Conservation (phyloP, 2,113 vertebrate genomes). For the Erinaceus europaeus region DNA sequence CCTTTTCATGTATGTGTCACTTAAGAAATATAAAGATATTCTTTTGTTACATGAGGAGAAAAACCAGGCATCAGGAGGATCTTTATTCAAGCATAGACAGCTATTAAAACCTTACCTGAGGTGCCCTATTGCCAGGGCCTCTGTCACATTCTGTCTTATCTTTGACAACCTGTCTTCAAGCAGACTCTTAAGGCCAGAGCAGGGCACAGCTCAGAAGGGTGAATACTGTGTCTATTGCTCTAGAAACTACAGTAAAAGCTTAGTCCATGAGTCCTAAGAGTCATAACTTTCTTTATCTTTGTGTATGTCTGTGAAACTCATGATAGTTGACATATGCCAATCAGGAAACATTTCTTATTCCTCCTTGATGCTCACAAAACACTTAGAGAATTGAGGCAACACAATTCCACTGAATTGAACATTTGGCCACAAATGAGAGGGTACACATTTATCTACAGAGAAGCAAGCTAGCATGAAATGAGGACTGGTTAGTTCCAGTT, state of each 20-base stretch:
- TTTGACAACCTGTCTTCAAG: constrained; percentile 66
- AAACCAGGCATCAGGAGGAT: constrained; percentile 1
- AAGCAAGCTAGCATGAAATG: constrained; percentile 15
- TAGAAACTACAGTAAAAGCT: neutral
- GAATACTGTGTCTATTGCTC: neutral
- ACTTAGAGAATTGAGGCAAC: neutral
- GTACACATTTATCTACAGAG: constrained; percentile 31
- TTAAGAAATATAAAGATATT: constrained; percentile 45
- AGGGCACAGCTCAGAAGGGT: constrained; percentile 35
- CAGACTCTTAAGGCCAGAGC: constrained; percentile 42
- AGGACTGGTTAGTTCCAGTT: constrained; percentile 18
- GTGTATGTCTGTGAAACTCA: neutral
- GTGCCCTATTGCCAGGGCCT: constrained; percentile 22
- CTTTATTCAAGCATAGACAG: constrained; percentile 38
- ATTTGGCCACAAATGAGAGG: neutral
- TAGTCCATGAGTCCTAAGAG: neutral
- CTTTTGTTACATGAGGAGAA: constrained; percentile 45
- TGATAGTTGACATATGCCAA: constrained; percentile 13
- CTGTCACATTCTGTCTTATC: constrained; percentile 41
- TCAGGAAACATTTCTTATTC: neutral
- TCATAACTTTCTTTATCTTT: constrained; percentile 3
- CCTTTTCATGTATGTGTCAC: constrained; percentile 49
- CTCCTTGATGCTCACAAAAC: neutral
- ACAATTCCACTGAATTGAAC: neutral
- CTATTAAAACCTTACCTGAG: constrained; percentile 67